Evolutionary conservation across 2,888 invertebrate genomes (phyloP).

Genomic region (Morpho helenor): DNA sequence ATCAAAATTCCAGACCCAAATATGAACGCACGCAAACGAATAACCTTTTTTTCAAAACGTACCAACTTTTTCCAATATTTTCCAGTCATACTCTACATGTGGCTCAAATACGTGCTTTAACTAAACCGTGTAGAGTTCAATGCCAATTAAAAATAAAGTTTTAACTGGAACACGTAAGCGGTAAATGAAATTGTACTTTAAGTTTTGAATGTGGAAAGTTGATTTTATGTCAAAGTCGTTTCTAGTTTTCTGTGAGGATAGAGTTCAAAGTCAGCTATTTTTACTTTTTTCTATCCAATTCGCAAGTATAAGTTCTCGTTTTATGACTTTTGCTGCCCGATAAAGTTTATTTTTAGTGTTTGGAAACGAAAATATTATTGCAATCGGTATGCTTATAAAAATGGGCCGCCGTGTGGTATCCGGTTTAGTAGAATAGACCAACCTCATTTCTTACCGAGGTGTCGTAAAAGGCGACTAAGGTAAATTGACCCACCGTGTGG

Average conservation of each 20-base stretch:
- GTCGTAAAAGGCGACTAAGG: too few relatives aligned
- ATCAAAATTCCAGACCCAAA: conserved; percentile 14
- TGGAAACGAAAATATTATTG: neutral
- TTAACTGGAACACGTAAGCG: neutral
- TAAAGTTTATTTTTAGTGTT: conserved; percentile 3
- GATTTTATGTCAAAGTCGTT: neutral
- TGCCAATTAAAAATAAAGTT: neutral
- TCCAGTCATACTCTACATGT: neutral
- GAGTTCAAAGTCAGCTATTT: conserved; percentile 14
- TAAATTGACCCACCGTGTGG: too few relatives aligned
- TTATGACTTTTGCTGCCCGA: conserved; percentile 1
- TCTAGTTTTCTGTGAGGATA: neutral
- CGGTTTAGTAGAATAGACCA: too few relatives aligned
- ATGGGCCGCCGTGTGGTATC: too few relatives aligned
- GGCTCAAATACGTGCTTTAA: conserved; percentile 4
- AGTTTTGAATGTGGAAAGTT: neutral
- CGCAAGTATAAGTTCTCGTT: conserved; percentile 10
- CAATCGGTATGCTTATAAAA: too few relatives aligned
- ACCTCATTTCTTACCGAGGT: too few relatives aligned
- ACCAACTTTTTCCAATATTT: conserved; percentile 16
- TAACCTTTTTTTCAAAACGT: conserved; percentile 15
- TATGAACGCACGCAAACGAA: conserved; percentile 8
- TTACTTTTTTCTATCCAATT: conserved; percentile 16
- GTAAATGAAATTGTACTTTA: conserved; percentile 1
- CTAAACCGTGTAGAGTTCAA: neutral